Base-by-base conservation (phyloP, 2,888 invertebrate species). In the Lacanobia oleracea region DNA sequence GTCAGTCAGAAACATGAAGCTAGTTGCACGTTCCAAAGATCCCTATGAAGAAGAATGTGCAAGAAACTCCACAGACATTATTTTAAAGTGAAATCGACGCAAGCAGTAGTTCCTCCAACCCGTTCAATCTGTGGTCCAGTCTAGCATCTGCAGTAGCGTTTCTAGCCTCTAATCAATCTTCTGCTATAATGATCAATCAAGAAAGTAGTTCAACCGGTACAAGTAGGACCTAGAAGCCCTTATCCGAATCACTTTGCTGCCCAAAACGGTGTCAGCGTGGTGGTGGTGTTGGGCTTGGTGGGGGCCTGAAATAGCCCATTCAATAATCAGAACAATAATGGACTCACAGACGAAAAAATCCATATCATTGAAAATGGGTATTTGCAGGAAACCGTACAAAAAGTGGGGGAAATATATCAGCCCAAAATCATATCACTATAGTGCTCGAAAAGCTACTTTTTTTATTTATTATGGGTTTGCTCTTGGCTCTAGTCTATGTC, bases 191-290 rank as follows among this genome's bases (percentile, higher is more conserved):
- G 8, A 23, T 23, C 18, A 0, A 23, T 23, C 18, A 0, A 45
- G 48, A 53, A 7, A 75, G 51, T 40, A 37, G 40, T 59, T 48
- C 27, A 75, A n/a, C n/a, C n/a, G n/a, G n/a, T n/a, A n/a, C n/a
- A n/a, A n/a, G n/a, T n/a, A n/a, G n/a, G 67, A 59, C 57, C 45
- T 27, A 37, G 37, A 48, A 14, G 21, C 27, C 6, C 66, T n/a
- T 51, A 33, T 18, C 14, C 23, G 33, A 67, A 59, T 2, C 21
- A 16, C 27, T 33, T 51, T 12, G 2, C 9, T 23, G 1, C 45
- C 21, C 27, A 54, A 21, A 33, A 75, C 48, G 37, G 57, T 45
- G 45, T 43, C n/a, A 12, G 4, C 23, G 37, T 27, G 27, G 27
- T 27, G 27, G 27, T 27, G 27, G 27, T 27, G 27, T 27, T 27